Base-by-base conservation (phyloP, 2,888 invertebrate species). In the Blastobasis adustella region DNA sequence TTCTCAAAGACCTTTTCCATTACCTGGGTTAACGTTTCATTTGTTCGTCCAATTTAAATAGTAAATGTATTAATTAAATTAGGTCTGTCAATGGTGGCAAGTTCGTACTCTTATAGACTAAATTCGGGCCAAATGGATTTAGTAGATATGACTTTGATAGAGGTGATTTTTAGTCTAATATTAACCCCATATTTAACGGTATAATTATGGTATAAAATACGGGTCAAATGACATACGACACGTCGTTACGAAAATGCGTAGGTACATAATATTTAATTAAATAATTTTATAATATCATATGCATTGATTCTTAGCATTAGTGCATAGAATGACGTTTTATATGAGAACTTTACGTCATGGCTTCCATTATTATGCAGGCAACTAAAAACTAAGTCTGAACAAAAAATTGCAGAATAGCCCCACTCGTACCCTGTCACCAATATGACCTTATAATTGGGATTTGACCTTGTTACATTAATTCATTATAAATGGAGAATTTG, bases 31-130 rank as follows among this genome's bases (percentile, higher is more conserved):
- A 47, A 40, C 8, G 46, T 55, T 58, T 55, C 45, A 58, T 57
- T 65, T 55, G 55, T 65, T 67, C 56, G 60, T 69, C 59, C 62
- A 67, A 46, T 41, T 54, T 54, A 36, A 45, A 37, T 55, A 51
- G 49, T 41, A 10, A n/a, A n/a, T 46, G 54, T 54, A 55, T 52
- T 55, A 53, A 53, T 58, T 58, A 49, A 57, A 57, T 52, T 58
- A 56, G 51, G 52, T 49, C 55, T 58, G 59, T 60, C 57, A 54
- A 52, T 56, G 57, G 57, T 57, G 44, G 48, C 50, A 52, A 54
- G 40, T 55, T 38, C 9, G 10, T 23, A 23, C 5, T 37, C n/a
- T 46, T 47, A 47, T 45, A 49, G 46, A 46, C 41, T 49, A 38
- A 48, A 37, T 51, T 44, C 49, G 45, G 54, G 53, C 52, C 52